Evolutionary conservation across 2,797 vertebrate species (phyloP), one percentile per base, ranked within the genome.

Genomic region (Oophaga sylvatica): DNA sequence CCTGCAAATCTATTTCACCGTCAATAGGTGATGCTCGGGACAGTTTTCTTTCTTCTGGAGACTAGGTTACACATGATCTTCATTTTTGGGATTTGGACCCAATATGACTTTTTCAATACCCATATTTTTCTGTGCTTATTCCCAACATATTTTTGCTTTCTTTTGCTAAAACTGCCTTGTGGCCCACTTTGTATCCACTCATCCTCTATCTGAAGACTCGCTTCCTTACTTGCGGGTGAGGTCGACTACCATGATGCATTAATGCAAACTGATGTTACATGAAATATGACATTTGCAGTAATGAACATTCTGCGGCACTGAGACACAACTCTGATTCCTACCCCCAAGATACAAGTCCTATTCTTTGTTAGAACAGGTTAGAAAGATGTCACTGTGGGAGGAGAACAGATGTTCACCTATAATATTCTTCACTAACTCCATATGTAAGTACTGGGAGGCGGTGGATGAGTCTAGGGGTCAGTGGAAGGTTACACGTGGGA

Each of bases 401-500:
- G 41, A 45, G 13, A 85, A 59, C 70, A 81, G 70, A 16, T 29
- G 81, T 65, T 87, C 59, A 20, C 29, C 56, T 29, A 0, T 80
- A 86, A 84, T 84, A 63, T 67, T 29, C 70, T 82, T 5, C 35
- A 26, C 5, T 85, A 87, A 68, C 79, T 78, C 41, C n/a, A 17
- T 84, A 85, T 68, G 20, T 17, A 83, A 65, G 67, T 86, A 84
- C 85, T 41, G 0, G 83, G 85, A 86, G 81, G 82, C 90, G 85
- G 2, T 41, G 22, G 87, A 75, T 89, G 86, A 88, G 89, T 59
- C 16, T 0, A 68, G 57, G 89, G 89, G 87, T 88, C 87, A 45
- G 5, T 15, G 68, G 67, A 57, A 57, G 57, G 81, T 90, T 86
- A 77, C 86, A 75, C 83, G 90, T 90, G 90, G 91, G 89, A 91